Percentiles rank a stretch among this genome's conserved stretches.
Evolutionary conservation across 2,888 invertebrate genomes (phyloP).

Genomic region (Molanna angustata): DNA sequence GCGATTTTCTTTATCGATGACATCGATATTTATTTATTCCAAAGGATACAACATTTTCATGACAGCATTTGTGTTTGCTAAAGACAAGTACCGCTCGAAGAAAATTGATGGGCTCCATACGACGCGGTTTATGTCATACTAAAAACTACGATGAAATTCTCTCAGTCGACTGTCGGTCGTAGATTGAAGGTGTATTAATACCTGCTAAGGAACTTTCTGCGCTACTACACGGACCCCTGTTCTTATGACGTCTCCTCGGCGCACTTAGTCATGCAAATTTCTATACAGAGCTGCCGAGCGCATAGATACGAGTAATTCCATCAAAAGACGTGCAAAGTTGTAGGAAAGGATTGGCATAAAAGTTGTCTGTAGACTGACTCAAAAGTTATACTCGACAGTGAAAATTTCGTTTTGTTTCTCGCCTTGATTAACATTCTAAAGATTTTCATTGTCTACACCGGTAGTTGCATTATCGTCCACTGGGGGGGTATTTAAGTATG

Average conservation of each 20-base stretch:
- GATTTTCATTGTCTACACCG: neutral
- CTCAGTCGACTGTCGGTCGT: neutral
- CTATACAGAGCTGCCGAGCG: constrained; percentile 18
- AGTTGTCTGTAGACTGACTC: constrained; percentile 12
- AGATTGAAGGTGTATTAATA: neutral
- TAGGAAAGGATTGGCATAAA: constrained; percentile 22
- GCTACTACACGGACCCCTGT: neutral
- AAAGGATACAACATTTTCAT: constrained; percentile 7
- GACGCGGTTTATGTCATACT: constrained; percentile 26
- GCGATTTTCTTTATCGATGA: constrained; percentile 5
- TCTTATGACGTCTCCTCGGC: neutral
- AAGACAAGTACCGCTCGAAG: constrained; percentile 9
- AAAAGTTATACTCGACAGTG: neutral
- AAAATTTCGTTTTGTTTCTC: constrained; percentile 10
- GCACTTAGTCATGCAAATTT: constrained; percentile 30
- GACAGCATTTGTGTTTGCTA: constrained; percentile 15
- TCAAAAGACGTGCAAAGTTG: constrained; percentile 23
- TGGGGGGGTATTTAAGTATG: too few relatives aligned
- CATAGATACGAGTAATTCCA: constrained; percentile 27
- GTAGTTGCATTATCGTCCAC: too few relatives aligned
- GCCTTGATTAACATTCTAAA: constrained; percentile 15
- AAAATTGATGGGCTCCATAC: constrained; percentile 24
- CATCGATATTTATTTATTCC: constrained; percentile 7
- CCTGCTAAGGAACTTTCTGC: neutral
- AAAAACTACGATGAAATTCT: constrained; percentile 30